Percentiles rank a stretch among this genome's conserved stretches.
phyloP scores from a whole-genome alignment of 2,888 invertebrate species.

The Sinohyriopsis cumingii region DNA sequence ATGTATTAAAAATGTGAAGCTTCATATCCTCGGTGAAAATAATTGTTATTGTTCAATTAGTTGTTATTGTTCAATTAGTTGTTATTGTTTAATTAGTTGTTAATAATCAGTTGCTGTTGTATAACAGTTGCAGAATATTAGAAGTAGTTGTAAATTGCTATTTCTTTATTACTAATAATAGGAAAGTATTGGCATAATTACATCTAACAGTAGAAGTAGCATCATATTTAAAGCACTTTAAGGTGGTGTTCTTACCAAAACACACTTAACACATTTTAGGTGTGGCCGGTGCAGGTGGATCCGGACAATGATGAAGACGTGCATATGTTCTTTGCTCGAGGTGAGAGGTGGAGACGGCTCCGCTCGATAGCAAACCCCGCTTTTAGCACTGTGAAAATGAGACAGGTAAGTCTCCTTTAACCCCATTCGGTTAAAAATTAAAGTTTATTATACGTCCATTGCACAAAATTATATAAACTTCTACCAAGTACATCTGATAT shows the following conservation, averaged over 20 bases:
- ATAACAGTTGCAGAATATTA: no score
- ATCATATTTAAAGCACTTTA: neutral
- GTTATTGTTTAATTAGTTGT: no score
- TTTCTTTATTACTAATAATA: no score
- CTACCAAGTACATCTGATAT: neutral
- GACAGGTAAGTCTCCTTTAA: conserved; percentile 60
- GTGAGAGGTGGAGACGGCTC: conserved; percentile 75
- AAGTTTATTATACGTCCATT: neutral
- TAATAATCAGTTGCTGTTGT: no score
- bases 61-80: no score
- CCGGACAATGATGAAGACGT: conserved; percentile 65
- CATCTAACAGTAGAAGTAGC: neutral
- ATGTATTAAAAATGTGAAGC: no score
- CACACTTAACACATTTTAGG: conserved; percentile 36
- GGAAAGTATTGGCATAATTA: neutral
- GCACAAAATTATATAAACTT: neutral
- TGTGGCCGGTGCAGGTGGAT: conserved; percentile 68
- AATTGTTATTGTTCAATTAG: no score
- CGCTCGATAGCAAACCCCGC: conserved; percentile 73
- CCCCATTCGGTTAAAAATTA: neutral
- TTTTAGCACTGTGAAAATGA: conserved; percentile 74
- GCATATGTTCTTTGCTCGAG: conserved; percentile 71
- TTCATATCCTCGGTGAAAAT: no score
- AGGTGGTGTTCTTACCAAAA: neutral
- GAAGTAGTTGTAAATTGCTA: no score